Base-by-base conservation (phyloP, 2,113 vertebrate genomes). In the Sphaerodactylus townsendi region DNA sequence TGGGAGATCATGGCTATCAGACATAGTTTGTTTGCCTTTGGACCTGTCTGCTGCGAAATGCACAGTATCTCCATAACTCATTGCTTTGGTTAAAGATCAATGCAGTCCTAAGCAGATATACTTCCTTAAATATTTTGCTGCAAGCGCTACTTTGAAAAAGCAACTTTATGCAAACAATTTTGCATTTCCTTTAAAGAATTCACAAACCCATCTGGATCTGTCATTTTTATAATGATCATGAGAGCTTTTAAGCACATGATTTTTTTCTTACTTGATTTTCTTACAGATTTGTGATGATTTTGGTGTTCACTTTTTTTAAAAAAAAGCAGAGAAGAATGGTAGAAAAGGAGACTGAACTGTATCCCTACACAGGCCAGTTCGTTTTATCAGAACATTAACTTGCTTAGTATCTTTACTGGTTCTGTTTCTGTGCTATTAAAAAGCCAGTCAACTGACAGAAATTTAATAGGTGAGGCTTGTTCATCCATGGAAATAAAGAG, bases 261-360 rank as follows among this genome's bases (percentile, higher is more conserved):
- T 83, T 14, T 78, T 3, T 82, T 75, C 3, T 15, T 83, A 88
- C 46, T 77, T 70, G 15, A 79, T 73, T 85, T 2, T 14, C 70
- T 74, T 6, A 8, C 4, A 15, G 0, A 64, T 3, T 66, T 79
- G 70, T 73, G 77, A 44, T 6, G 28, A 44, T 37, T 3, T 2
- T 35, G 33, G 41, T 39, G 21, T 10, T n/a, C 79, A 28, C 64
- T n/a, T 62, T 35, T 65, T 88, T 79, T 50, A 50, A 44, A 44
- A 44, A 81, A 14, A 81, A 81, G 23, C 1, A 11, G 1, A 37
- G 44, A 71, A 2, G 2, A 66, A 86, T 85, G 74, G 78, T 23
- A 77, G 56, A 35, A n/a, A 59, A 70, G 39, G 0, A 13, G 7
- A 78, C 66, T 2, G 78, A 78, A 86, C 1, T 53, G n/a, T 39